Base-by-base conservation (phyloP, 2,113 vertebrate genomes). In the Romanogobio albipinnatus region DNA sequence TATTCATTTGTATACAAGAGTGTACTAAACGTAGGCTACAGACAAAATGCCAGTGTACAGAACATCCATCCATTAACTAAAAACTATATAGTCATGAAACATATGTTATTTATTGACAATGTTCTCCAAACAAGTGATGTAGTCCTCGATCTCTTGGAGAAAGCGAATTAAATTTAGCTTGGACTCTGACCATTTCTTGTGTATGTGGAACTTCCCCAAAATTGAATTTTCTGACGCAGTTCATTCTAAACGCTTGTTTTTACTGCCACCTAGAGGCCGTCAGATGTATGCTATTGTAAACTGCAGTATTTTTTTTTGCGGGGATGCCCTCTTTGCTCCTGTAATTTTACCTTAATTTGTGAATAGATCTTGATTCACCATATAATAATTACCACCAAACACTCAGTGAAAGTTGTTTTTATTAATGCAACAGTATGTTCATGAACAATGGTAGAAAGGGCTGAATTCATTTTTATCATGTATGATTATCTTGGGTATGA, bases 231-330 rank as follows among this genome's bases (percentile, higher is more conserved):
- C 15, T 17, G 8, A 49, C 24, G 6, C 13, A 75, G 17, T 29
- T 9, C 39, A 36, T 51, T 47, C 43, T 4, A n/a, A 74, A 47
- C 39, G 24, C 33, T 17, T 71, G 43, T 39, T 26, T 17, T 26
- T 26, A 61, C 51, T 49, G 84, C 84, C 84, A 81, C 43, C 84
- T 81, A 33, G 53, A 53, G 84, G 66, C 7, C 5, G 9, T 47
- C 1, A 36, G 22, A 19, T 11, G 76, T 80, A 33, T 29, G 10
- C 11, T 4, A 53, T 17, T n/a, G 10, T n/a, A 24, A 11, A 47
- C 24, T 62, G 24, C 10, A 62, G n/a, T 56, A 19, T 19, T n/a
- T n/a, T n/a, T 56, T 39, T 56, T 11, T 22, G 33, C 33, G 39
- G 8, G 64, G 33, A 19, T 36, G 33, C 8, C 33, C 33, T 4